Evolutionary conservation across 2,888 invertebrate genomes (phyloP).

Genomic region (Hirtodrosophila trivittata): DNA sequence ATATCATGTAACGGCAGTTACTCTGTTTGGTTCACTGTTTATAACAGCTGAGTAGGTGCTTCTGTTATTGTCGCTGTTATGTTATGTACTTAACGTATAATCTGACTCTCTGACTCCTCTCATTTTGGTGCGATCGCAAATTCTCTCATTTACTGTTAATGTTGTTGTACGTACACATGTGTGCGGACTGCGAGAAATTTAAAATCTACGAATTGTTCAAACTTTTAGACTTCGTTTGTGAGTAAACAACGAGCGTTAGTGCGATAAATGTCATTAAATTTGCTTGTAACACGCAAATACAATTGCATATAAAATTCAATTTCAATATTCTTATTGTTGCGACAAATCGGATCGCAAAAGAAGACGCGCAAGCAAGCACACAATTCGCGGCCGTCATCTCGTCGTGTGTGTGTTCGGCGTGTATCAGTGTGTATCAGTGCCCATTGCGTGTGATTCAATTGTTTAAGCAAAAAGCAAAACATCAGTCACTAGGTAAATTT

Average conservation of each 20-base stretch:
- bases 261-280: constrained; percentile 34
- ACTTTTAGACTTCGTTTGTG: constrained; percentile 43
- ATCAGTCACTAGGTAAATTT: constrained; percentile 30
- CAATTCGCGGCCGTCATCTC: constrained; percentile 53
- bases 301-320: constrained; percentile 12
- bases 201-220: constrained; percentile 36
- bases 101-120: constrained; percentile 16
- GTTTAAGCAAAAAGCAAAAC: constrained; percentile 54
- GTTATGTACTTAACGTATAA: constrained; percentile 5
- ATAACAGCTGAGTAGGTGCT: no score
- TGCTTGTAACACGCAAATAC: constrained; percentile 8
- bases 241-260: constrained; percentile 21
- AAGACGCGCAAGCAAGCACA: constrained; percentile 53
- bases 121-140: constrained; percentile 26
- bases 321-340: constrained; percentile 29
- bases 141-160: constrained; percentile 60
- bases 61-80: not conserved
- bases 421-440: constrained; percentile 16
- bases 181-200: constrained; percentile 54
- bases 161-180: constrained; percentile 56
- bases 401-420: constrained; percentile 23
- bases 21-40: no score
- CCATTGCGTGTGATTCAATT: constrained; percentile 59
- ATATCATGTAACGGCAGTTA: no score
- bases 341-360: constrained; percentile 43